Evolutionary conservation across 2,113 vertebrate genomes (phyloP).

Genomic region (Pygoscelis antarcticus): DNA sequence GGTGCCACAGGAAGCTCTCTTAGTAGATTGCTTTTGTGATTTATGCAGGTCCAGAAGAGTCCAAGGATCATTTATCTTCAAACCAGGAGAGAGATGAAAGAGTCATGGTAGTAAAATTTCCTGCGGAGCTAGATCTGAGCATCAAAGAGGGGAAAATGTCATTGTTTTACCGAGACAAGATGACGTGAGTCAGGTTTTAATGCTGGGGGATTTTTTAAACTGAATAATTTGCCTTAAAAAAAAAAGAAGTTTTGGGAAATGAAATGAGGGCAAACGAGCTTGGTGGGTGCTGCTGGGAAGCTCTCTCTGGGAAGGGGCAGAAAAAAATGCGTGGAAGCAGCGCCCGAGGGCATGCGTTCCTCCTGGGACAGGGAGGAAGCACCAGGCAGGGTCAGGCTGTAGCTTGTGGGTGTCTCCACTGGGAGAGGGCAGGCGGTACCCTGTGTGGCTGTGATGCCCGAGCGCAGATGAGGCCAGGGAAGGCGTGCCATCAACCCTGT

Average conservation of each 20-base stretch:
- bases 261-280: background rate
- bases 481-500: background rate
- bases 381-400: background rate
- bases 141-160: conserved; percentile 75
- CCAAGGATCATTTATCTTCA: conserved; percentile 80
- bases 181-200: conserved; percentile 72
- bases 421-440: background rate
- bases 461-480: background rate
- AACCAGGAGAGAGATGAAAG: conserved; percentile 79
- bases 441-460: accelerated
- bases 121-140: conserved; percentile 68
- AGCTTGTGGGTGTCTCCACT: accelerated
- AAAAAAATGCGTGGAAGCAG: background rate
- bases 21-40: conserved; percentile 80
- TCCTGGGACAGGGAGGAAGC: background rate
- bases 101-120: conserved; percentile 71
- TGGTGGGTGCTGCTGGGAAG: background rate
- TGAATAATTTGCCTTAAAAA: conserved; percentile 16
- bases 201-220: conserved; percentile 43
- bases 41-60: conserved; percentile 77
- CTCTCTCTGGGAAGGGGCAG: background rate
- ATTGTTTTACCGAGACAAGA: conserved; percentile 75
- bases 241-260: background rate
- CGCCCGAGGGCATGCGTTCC: accelerated
- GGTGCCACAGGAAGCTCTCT: conserved; percentile 71